Base-by-base conservation (phyloP, 2,113 vertebrate species). In the Tachysurus vachellii region DNA sequence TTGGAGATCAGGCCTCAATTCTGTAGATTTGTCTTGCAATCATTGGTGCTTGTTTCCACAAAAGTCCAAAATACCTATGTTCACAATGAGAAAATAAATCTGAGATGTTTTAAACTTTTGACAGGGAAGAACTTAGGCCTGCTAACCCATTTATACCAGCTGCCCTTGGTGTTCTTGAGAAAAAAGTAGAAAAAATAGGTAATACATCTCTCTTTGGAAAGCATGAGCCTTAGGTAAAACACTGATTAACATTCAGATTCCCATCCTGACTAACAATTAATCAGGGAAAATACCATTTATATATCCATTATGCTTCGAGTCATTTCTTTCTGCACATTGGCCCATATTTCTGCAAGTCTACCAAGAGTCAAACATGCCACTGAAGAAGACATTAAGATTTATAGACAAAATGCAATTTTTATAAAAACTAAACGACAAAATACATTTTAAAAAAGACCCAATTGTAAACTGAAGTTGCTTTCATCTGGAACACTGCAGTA, bases 181-280 rank as follows among this genome's bases (percentile, higher is more conserved):
- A 36, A 57, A 21, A 50, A 70, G 44, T 61, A 26, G 10, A 31
- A 62, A 26, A 59, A 87, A 31, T 54, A 26, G 23, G 17, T 23
- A 70, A 80, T 50, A 59, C 62, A 59, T 83, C 47, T 68, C 42
- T 56, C 84, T 36, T 53, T 68, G 61, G 66, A 88, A 59, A 77
- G 23, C 50, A 66, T 11, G 53, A 47, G 64, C 71, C 86, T 80
- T 36, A 88, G 75, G 75, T 80, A 80, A 70, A 84, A 70, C 66
- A 80, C 23, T 71, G 50, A 88, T 71, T 84, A 79, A 53, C 82
- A 84, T 80, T 84, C 56, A 84, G 66, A 66, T 70, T 70, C 56
- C 26, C 73, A 77, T 47, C 59, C 75, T 87, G 71, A 70, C 54
- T 70, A 79, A 84, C 82, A 85, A 80, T 85, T 81, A 88, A 85